A percentile compares a stretch with the other conserved stretches of the same genome.
Conservation (phyloP, 2,888 invertebrate genomes). For the Thereva nobilitata region DNA sequence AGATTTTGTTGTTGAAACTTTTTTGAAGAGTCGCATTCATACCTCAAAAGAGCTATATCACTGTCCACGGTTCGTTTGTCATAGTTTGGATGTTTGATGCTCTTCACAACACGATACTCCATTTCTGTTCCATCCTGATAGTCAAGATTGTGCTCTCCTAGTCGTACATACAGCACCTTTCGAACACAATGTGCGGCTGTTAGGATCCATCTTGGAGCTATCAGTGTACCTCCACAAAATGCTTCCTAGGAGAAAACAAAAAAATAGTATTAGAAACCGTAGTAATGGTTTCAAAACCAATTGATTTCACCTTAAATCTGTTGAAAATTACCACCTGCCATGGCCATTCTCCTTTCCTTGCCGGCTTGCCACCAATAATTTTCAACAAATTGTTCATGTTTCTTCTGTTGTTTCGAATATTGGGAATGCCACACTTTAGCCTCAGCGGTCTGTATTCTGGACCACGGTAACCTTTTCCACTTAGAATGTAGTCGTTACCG, state of each 20-base stretch:
- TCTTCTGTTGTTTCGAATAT: constrained; percentile 49
- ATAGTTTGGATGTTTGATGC: constrained; percentile 82
- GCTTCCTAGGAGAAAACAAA: constrained; percentile 66
- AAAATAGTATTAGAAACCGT: not conserved
- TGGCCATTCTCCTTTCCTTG: constrained; percentile 84
- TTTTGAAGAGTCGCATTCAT: constrained; percentile 37
- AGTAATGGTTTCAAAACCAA: not conserved
- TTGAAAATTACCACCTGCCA: constrained; percentile 94
- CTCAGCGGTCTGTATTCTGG: constrained; percentile 58
- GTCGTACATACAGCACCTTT: constrained; percentile 72
- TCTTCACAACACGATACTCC: constrained; percentile 73
- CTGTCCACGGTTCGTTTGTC: constrained; percentile 89
- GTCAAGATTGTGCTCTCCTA: constrained; percentile 85
- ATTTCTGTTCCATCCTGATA: constrained; percentile 75
- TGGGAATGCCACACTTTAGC: constrained; percentile 55
- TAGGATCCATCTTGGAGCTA: constrained; percentile 80
- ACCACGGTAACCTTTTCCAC: constrained; percentile 54
- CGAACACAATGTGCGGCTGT: constrained; percentile 88
- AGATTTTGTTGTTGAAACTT: not conserved
- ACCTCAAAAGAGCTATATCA: constrained; percentile 85
- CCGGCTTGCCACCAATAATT: constrained; percentile 85
- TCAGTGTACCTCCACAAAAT: constrained; percentile 85
- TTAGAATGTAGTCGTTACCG: constrained; percentile 52
- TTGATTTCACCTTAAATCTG: constrained; percentile 67
- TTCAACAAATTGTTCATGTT: constrained; percentile 67